Base-by-base conservation (phyloP, 2,797 vertebrate genomes). In the Poeciliopsis infans region DNA sequence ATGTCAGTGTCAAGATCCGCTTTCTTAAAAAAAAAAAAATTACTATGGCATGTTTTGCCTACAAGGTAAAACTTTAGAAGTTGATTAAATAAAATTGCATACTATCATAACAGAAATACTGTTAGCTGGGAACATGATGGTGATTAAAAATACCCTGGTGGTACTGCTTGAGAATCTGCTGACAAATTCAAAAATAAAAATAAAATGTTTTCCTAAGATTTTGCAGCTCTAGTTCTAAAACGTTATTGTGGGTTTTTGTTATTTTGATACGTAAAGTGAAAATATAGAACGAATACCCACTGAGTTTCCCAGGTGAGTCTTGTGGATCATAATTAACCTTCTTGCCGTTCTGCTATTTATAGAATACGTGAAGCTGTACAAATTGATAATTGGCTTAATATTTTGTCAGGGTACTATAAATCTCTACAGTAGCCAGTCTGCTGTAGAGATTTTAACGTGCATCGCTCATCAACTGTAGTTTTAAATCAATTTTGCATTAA, bases 1-100 rank as follows among this genome's bases (percentile, higher is more conserved):
- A 77, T 18, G 55, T 79, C 28, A 47, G 36, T 72, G 41, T 82
- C 75, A 81, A 81, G 81, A 83, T 20, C 7, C 31, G 13, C 23
- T n/a, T 49, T 53, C 79, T 25, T 31, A 69, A 43, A 74, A 43
- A 47, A 41, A 36, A 64, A 43, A 74, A 39, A 45, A 39, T 33
- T 77, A 85, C 51, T 82, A 70, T 79, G 73, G 31, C 76, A 72
- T 80, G 59, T 68, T 76, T 76, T 85, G 25, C 55, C 75, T 76
- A 71, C 7, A 8, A 73, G 47, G 36, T 68, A 31, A 31, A 31
- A 72, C 72, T 72, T 43, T 45, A 3, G 23, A 13, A 45, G 5
- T 15, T 70, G 68, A 15, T 69, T 43, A 15, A 41, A 68, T 41
- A 11, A 68, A 41, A 41, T 39, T 41, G 20, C 39, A 25, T 12